A percentile compares a stretch with the other conserved stretches of the same genome.
Conservation (phyloP, 2,888 invertebrate species). For the Aricia artaxerxes region DNA sequence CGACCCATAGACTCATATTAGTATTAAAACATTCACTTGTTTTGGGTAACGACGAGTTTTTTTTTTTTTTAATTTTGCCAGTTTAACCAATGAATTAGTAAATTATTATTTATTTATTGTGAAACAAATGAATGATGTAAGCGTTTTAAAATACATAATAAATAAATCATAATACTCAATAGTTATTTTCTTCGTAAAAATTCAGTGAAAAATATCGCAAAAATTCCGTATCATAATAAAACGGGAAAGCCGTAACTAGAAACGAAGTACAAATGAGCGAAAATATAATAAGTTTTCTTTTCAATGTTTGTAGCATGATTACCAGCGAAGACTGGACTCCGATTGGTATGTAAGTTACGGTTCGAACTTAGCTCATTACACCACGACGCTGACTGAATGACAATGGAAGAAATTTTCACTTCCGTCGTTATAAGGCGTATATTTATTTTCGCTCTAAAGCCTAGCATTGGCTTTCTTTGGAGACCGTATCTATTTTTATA, state of each 20-base stretch:
- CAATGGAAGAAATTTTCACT: conserved; percentile 74
- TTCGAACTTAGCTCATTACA: conserved; percentile 80
- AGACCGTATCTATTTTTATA: neutral
- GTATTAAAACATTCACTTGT: neutral
- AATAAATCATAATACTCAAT: neutral
- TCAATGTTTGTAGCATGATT: conserved; percentile 67
- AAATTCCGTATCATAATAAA: neutral
- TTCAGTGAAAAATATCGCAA: neutral
- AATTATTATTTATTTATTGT: no score
- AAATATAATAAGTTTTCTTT: conserved; percentile 63
- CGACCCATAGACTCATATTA: conserved; percentile 10
- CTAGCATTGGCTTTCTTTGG: neutral
- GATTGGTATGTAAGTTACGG: conserved; percentile 78
- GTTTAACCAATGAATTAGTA: no score
- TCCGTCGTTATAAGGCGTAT: conserved; percentile 65
- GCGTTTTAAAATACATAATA: no score
- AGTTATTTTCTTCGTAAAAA: neutral
- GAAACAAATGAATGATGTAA: no score
- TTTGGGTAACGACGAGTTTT: neutral
- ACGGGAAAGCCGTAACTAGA: conserved; percentile 12
- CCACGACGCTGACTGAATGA: conserved; percentile 67
- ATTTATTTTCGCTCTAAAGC: conserved; percentile 45
- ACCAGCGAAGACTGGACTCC: conserved; percentile 55
- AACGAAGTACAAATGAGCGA: conserved; percentile 34
- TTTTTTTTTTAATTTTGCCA: neutral